Base-by-base conservation (phyloP, 92 coral and sea anemone genomes). In the Muricea muricata region DNA sequence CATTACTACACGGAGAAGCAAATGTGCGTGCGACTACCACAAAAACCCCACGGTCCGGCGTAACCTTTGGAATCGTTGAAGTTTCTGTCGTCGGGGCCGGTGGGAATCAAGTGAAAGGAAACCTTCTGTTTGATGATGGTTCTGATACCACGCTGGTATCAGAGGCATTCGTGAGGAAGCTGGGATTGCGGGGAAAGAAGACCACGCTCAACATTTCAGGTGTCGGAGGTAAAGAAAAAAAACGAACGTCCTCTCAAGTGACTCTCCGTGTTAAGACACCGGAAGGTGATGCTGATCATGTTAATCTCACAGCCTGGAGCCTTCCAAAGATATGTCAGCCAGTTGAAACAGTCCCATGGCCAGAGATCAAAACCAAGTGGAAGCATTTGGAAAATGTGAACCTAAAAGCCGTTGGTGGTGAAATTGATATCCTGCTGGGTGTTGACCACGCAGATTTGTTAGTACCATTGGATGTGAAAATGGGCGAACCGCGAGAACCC, bases 1-100 rank as follows among this genome's bases (percentile, higher is more conserved):
- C 81, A 6, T 76, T 87, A 52, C 35, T 87, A 41, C 91, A 90
- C 70, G 88, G 78, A n/a, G 88, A 87, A 70, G 78, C 68, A 48
- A 87, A 87, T 34, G 80, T 74, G 8, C 65, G 47, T 0, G 3
- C 46, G 1, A n/a, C 25, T 7, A 76, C 68, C 25, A 54, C 81
- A 1, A 76, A 50, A 29, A 28, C 48, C 30, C 81, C 48, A n/a
- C 23, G 7, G 1, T 76, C 67, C 7, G 81, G 81, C 13, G 15
- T 76, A 11, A 68, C 68, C 29, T 55, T 76, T 34, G 81, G 81
- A n/a, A 50, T 76, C 1, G 35, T 76, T n/a, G 67, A 76, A 76
- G 81, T 76, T 28, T 50, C 81, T 0, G 81, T 76, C 4, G 30
- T 76, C 25, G 67, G 81, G 1, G 65, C 81, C 1, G 68, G 81